Conservation (phyloP, 2,888 invertebrate species). For the Drosophila ochracea region DNA sequence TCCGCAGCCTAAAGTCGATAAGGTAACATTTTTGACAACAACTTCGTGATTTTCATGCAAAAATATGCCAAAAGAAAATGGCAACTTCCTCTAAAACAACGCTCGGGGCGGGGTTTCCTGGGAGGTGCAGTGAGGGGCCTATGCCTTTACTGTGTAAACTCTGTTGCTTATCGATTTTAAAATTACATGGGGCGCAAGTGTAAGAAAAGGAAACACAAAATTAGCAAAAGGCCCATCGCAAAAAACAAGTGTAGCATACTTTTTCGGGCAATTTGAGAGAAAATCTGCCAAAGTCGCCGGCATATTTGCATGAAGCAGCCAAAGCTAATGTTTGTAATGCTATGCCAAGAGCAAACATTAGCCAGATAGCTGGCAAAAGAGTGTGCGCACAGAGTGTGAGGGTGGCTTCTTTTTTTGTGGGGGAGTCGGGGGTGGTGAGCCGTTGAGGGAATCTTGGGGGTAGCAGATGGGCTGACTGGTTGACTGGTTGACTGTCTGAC, state of each 20-base stretch:
- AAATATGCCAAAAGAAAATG: conserved; percentile 57
- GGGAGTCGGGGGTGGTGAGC: conserved; percentile 1
- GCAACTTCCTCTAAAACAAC: conserved; percentile 1
- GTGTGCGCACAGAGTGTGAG: conserved; percentile 24
- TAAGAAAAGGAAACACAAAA: conserved; percentile 68
- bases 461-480: conserved; percentile 18
- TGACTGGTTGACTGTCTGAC: conserved; percentile 21
- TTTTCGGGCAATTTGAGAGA: conserved; percentile 62
- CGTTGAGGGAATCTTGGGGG: conserved; percentile 3
- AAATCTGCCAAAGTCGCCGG: conserved; percentile 34
- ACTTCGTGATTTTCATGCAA: conserved; percentile 79
- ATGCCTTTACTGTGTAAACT: conserved; percentile 17
- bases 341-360: conserved; percentile 73
- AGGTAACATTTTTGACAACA: conserved; percentile 73
- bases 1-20: conserved; percentile 58
- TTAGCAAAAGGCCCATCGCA: conserved; percentile 47
- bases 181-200: conserved; percentile 63
- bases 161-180: conserved; percentile 75
- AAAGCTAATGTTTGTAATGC: conserved; percentile 69
- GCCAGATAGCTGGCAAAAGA: conserved; percentile 66
- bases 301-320: conserved; percentile 70
- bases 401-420: background rate
- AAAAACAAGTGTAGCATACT: conserved; percentile 64
- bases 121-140: background rate
- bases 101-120: background rate